Percentiles rank a stretch among this genome's conserved stretches.
Conservation (phyloP, 2,888 invertebrate genomes). For the Netelia virgata region DNA sequence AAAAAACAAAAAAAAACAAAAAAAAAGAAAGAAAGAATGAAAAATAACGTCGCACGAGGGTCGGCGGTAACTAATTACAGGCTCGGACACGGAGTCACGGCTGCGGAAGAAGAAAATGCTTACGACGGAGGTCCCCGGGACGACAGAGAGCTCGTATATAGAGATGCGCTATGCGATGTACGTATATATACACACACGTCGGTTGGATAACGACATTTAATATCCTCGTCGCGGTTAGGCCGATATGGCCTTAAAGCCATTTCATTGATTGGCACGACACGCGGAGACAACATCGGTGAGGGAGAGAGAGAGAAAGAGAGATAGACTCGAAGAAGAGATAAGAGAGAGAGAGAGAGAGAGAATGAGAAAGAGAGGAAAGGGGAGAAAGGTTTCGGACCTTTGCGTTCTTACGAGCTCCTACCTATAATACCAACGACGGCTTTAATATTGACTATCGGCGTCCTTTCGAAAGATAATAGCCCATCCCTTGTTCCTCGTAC, state of each 20-base stretch:
- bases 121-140: constrained; percentile 24
- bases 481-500: not conserved
- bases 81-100: constrained; percentile 75
- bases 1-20: not conserved
- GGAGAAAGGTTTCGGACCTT: not conserved
- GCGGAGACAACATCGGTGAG: constrained; percentile 56
- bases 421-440: constrained; percentile 2
- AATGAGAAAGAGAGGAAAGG: not conserved
- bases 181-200: constrained; percentile 10
- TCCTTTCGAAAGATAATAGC: constrained; percentile 38
- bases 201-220: constrained; percentile 69
- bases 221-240: constrained; percentile 69
- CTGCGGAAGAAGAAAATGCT: constrained; percentile 74
- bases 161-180: not conserved
- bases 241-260: constrained; percentile 71
- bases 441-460: constrained; percentile 43
- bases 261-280: constrained; percentile 73
- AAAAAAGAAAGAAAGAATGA: no score
- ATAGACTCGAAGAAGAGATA: not conserved
- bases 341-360: not conserved
- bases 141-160: not conserved
- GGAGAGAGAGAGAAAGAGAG: not conserved
- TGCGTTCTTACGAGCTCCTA: constrained; percentile 28
- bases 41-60: constrained; percentile 30
- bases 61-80: constrained; percentile 77